Evolutionary conservation across 2,797 vertebrate genomes (phyloP).

Genomic region (Falco rusticolus): DNA sequence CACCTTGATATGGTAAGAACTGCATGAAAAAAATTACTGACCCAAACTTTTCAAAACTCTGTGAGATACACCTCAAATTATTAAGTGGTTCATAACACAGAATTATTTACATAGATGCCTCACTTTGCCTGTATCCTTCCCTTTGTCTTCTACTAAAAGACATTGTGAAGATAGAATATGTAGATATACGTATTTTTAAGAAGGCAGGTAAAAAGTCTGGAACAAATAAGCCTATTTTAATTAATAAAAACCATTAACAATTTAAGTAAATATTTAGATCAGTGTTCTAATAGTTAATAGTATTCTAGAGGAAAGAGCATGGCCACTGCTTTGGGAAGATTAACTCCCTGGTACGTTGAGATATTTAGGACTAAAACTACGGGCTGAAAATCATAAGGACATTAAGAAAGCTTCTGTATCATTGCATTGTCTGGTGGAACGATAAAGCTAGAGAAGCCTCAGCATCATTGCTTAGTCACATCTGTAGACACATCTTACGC

Average conservation of each 20-base stretch:
- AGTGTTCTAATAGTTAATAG: not conserved
- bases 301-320: not conserved
- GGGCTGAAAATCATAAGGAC: not conserved
- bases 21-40: not conserved
- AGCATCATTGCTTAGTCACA: not conserved
- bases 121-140: not conserved
- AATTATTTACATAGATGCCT: not conserved
- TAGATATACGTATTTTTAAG: not conserved
- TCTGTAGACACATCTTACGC: not conserved
- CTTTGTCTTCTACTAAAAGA: not conserved
- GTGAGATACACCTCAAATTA: not conserved
- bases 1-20: not conserved
- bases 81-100: not conserved
- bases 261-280: not conserved
- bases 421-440: not conserved
- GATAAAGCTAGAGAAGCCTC: not conserved
- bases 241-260: not conserved
- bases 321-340: not conserved
- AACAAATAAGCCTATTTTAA: not conserved
- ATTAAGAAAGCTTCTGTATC: not conserved
- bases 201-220: not conserved
- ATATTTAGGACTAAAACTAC: not conserved
- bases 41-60: not conserved
- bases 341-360: not conserved
- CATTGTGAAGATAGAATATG: not conserved